These are phyloP conservation scores for Phataginus tricuspis DNA, from an alignment of 2,797 vertebrate species.

Conservation along the genomic window DNA sequence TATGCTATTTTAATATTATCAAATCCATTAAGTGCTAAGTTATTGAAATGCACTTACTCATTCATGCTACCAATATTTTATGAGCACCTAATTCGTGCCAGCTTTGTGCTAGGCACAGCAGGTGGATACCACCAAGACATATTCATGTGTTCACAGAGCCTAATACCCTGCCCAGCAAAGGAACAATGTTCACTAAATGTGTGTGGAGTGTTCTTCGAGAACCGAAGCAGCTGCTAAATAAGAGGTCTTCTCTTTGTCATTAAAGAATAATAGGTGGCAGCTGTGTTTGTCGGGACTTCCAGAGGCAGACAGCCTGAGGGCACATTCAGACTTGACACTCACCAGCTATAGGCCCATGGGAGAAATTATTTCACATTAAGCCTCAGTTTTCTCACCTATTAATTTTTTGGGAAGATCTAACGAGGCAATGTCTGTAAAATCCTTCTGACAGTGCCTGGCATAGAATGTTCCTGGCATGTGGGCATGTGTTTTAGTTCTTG, in stretches of 20 bases:
- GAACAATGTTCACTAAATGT: neutral
- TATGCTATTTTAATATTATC: neutral
- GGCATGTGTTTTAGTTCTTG: neutral
- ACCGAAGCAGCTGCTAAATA: neutral
- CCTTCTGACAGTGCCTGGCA: neutral
- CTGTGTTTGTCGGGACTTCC: neutral
- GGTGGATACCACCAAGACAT: neutral
- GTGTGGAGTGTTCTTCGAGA: neutral
- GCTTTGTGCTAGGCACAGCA: neutral
- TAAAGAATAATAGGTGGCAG: neutral
- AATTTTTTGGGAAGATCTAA: neutral
- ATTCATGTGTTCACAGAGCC: neutral
- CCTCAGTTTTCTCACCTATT: neutral
- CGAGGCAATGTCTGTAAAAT: neutral
- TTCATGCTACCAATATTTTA: neutral
- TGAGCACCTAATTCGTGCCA: neutral
- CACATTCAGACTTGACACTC: neutral
- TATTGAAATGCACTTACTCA: neutral
- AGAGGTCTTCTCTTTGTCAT: neutral
- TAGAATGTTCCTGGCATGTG: neutral
- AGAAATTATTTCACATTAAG: neutral
- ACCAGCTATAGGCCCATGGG: neutral
- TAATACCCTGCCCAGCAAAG: neutral
- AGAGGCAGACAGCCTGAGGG: neutral
- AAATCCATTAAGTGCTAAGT: conserved; percentile 14